Percentiles rank a stretch among this genome's conserved stretches.
phyloP scores from a whole-genome alignment of 2,113 vertebrate genomes.

The Neomonachus schauinslandi region DNA sequence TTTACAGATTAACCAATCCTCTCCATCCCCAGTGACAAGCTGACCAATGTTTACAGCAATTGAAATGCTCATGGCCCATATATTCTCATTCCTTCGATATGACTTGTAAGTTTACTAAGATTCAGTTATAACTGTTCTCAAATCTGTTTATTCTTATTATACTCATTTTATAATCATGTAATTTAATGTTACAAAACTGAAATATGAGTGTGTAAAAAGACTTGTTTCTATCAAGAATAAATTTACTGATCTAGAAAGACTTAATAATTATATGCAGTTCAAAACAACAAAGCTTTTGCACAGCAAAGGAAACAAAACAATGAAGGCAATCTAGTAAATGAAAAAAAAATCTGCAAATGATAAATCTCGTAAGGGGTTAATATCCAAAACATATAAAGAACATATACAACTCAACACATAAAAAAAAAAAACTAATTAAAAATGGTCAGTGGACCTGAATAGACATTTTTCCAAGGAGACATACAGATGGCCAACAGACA shows the following conservation, averaged over 20 bases:
- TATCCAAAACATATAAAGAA: neutral
- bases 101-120: neutral
- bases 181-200: slow-evolving; percentile 25
- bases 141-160: neutral
- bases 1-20: neutral
- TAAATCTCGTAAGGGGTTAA: neutral
- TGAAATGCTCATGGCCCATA: neutral
- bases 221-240: neutral
- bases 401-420: neutral
- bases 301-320: neutral
- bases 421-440: neutral
- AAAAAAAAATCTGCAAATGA: neutral
- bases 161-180: neutral
- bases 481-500: neutral
- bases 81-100: neutral
- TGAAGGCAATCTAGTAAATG: neutral
- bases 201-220: neutral
- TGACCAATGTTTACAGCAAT: neutral
- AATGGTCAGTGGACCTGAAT: neutral
- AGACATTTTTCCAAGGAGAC: neutral
- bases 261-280: neutral
- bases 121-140: neutral
- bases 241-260: neutral
- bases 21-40: neutral
- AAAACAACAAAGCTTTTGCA: neutral